Evolutionary conservation across 2,797 vertebrate species (phyloP), one percentile per base, ranked within the genome.

Genomic region (Melanotaenia nigrans): DNA sequence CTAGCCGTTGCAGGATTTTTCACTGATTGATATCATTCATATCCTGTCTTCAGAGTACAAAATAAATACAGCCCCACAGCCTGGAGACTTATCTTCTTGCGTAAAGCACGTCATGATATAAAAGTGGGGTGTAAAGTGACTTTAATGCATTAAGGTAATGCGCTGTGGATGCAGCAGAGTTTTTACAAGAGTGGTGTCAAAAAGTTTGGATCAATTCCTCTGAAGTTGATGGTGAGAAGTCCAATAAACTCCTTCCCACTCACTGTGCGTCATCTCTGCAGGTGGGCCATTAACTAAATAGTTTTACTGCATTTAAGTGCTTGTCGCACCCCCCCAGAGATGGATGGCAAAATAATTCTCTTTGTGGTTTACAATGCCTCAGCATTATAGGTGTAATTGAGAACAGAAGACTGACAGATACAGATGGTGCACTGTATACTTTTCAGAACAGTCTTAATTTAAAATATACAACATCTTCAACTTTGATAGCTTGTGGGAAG

Each of bases 131-230:
- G 61, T 89, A 86, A 91, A 92, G 85, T 86, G 85, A 83, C 87
- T 92, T 91, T 90, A 93, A 92, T 92, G 90, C 90, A 93, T 91
- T 89, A 90, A 87, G 85, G 81, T 93, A 93, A 93, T 92, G 86
- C 58, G n/a, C 32, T 83, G 77, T n/a, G 71, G 79, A 85, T 36
- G 54, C 69, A 28, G 47, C 61, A 78, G 84, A 75, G 67, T 80
- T 94, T 90, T 94, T 92, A 94, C 90, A 91, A 90, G 92, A 89
- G 76, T 24, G 1, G 40, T 35, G 54, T 87, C 78, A 85, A 70
- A 90, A 92, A 91, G 83, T 89, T 93, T 90, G 82, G 84, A 91
- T 88, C 85, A 81, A 77, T 85, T 78, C 71, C 62, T 63, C 20
- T 54, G 58, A 85, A 91, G 85, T 86, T 89, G 87, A 86, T 67